Conservation (phyloP, 2,888 invertebrate genomes). For the Luperina nickerlii region DNA sequence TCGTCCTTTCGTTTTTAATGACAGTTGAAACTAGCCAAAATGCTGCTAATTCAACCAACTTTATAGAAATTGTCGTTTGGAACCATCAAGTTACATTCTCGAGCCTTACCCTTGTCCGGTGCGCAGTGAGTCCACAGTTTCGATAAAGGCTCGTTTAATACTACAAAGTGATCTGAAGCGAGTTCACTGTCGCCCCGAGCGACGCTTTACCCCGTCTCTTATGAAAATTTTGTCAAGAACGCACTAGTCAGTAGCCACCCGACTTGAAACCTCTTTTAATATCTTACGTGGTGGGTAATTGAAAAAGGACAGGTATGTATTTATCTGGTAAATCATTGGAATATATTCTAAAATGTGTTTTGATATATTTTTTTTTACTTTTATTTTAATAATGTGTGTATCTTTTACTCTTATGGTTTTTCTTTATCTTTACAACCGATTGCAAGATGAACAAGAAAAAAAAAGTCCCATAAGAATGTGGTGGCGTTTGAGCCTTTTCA, state of each 20-base stretch:
- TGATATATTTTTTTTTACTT: too few relatives aligned
- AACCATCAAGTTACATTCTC: conserved; percentile 68
- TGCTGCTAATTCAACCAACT: neutral
- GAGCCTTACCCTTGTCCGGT: conserved; percentile 71
- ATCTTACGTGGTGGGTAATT: conserved; percentile 57
- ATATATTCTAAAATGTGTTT: neutral
- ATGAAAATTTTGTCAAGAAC: conserved; percentile 83
- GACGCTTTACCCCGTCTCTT: conserved; percentile 81
- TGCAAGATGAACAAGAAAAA: too few relatives aligned
- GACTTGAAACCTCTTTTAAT: conserved; percentile 61
- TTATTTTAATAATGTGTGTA: neutral
- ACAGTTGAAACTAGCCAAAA: neutral
- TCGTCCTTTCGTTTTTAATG: neutral
- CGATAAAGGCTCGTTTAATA: conserved; percentile 84
- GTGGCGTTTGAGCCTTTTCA: neutral
- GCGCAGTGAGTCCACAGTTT: conserved; percentile 69
- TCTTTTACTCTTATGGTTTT: too few relatives aligned
- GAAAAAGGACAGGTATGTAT: conserved; percentile 52
- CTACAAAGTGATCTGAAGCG: conserved; percentile 85
- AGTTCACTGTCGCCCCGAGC: conserved; percentile 83
- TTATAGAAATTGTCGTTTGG: too few relatives aligned
- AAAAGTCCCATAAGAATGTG: too few relatives aligned
- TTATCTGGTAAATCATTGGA: neutral
- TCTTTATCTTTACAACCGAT: too few relatives aligned
- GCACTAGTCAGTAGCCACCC: conserved; percentile 31